Conservation (phyloP, 2,113 vertebrate species). For the Actenoides hombroni region DNA sequence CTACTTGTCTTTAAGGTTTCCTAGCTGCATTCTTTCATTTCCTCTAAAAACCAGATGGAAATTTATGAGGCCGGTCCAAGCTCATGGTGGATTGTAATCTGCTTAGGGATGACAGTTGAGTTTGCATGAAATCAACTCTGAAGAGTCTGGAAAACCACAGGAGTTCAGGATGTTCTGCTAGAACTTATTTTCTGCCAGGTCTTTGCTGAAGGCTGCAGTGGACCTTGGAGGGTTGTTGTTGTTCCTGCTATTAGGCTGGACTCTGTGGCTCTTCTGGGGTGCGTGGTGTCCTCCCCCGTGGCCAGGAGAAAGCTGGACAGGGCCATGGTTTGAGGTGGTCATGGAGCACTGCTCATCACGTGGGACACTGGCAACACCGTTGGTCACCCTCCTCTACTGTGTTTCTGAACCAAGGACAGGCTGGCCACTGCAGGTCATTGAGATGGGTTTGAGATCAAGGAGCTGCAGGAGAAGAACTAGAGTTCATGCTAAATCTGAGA, state of each 20-base stretch:
- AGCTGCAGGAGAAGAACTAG: background rate
- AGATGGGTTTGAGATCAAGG: background rate
- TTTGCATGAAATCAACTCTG: background rate
- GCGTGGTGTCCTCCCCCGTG: background rate
- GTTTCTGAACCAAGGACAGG: background rate
- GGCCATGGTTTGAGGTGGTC: background rate
- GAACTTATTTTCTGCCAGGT: background rate
- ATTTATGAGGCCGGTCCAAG: background rate
- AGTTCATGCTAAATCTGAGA: background rate
- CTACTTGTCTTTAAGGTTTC: background rate
- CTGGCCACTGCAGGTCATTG: background rate
- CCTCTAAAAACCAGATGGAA: background rate
- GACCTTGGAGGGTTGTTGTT: background rate
- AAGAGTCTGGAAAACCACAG: background rate
- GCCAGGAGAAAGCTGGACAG: background rate
- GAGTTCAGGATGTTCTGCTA: background rate
- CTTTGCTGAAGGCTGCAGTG: background rate
- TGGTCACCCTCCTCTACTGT: background rate
- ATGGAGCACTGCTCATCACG: rapidly evolving
- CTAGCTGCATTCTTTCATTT: background rate
- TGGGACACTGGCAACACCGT: rapidly evolving
- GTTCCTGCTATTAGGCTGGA: background rate
- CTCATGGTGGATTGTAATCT: background rate
- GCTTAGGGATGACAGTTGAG: background rate
- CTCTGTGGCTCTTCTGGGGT: background rate